These are phyloP conservation scores for Ceramica pisi DNA, from an alignment of 2,888 invertebrate species.

Conservation along the genomic window DNA sequence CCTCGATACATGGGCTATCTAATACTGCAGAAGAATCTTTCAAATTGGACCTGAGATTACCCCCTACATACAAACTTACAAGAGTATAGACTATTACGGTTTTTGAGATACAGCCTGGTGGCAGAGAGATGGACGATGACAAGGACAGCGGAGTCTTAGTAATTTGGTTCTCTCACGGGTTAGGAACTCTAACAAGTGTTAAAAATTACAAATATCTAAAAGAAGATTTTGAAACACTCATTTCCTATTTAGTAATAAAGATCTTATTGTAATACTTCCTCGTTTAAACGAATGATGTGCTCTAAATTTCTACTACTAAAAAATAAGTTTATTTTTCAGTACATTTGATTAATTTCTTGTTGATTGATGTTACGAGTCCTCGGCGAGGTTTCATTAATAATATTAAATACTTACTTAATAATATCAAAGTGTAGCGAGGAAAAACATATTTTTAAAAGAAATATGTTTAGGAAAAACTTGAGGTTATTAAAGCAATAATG, in stretches of 20 bases:
- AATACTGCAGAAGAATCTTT: no score
- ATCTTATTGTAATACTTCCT: not conserved
- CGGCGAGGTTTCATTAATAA: not conserved
- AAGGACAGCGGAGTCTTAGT: no score
- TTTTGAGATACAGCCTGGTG: no score
- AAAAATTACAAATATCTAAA: no score
- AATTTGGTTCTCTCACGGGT: no score
- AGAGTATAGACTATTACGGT: no score
- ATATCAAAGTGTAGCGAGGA: not conserved
- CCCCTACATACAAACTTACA: no score
- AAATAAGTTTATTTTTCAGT: not conserved
- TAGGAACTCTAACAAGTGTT: no score
- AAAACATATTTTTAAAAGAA: not conserved
- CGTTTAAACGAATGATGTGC: not conserved
- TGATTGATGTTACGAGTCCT: not conserved
- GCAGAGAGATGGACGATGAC: no score
- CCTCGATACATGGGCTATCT: no score
- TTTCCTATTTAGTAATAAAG: not conserved
- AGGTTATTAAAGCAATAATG: not conserved
- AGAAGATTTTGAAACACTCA: not conserved
- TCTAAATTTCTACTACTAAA: not conserved
- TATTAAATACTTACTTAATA: constrained; percentile 25
- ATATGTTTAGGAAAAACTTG: not conserved
- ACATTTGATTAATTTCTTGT: constrained; percentile 10
- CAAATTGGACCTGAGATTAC: no score